Percentiles rank a stretch among this genome's conserved stretches.
phyloP scores from a whole-genome alignment of 1,140 invertebrate species.

The Heliconius congener region DNA sequence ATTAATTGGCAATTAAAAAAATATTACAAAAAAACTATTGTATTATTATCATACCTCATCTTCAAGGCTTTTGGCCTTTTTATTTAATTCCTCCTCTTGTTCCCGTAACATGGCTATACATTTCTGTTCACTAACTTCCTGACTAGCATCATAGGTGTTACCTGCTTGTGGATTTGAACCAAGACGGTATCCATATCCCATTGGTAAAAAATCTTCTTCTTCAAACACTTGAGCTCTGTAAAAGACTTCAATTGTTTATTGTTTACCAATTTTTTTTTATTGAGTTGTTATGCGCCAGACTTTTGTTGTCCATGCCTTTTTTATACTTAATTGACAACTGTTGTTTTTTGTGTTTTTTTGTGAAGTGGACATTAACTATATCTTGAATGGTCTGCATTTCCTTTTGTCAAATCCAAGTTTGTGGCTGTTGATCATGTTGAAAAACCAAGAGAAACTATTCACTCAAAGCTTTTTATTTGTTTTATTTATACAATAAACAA shows the following conservation, averaged over 20 bases:
- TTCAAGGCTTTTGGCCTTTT: slow-evolving; percentile 85
- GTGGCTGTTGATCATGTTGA: too few species aligned
- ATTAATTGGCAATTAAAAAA: background rate
- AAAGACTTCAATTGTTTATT: background rate
- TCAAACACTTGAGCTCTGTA: slow-evolving; percentile 91
- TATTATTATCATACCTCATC: slow-evolving; percentile 61
- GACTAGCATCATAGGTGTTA: slow-evolving; percentile 71
- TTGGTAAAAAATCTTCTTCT: slow-evolving; percentile 98
- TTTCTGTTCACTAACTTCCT: slow-evolving; percentile 91
- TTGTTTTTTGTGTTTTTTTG: too few species aligned
- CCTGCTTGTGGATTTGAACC: slow-evolving; percentile 81
- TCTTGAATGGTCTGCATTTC: too few species aligned
- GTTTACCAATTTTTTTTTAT: too few species aligned
- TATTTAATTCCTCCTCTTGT: slow-evolving; percentile 94
- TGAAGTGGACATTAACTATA: too few species aligned
- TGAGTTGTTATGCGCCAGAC: too few species aligned
- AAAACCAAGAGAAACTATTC: too few species aligned
- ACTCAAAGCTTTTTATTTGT: too few species aligned
- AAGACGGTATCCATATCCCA: slow-evolving; percentile 95
- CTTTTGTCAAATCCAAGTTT: too few species aligned
- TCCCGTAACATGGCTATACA: slow-evolving; percentile 92
- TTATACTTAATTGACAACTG: too few species aligned
- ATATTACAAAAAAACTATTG: background rate
- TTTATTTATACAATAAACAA: too few species aligned
- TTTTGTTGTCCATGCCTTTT: too few species aligned